Base-by-base conservation (phyloP, 2,113 vertebrate species). In the Syngnathus scovelli region DNA sequence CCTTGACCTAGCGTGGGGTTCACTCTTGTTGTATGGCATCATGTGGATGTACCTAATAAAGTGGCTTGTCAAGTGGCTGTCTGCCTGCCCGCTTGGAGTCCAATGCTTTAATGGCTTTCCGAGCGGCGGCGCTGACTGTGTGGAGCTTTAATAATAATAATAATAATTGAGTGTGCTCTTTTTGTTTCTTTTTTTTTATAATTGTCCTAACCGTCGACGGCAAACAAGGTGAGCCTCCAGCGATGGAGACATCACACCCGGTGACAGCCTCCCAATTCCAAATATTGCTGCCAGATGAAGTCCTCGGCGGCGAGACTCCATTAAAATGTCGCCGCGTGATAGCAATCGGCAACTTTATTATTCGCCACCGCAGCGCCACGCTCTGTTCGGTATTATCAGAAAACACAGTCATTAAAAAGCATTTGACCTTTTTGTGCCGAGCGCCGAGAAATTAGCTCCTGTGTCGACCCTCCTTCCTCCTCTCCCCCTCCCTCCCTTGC, bases 321-420 rank as follows among this genome's bases (percentile, higher is more conserved):
- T 90, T 91, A 89, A 88, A 88, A 78, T 67, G 77, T 85, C 65
- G 70, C 79, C 67, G 80, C 72, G 78, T 85, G 89, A 92, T 91
- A 92, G 81, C 84, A 89, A 91, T 92, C 90, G 87, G 85, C 79
- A 89, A 89, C 89, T 92, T 92, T 90, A 91, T 90, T 90, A 90
- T 85, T 89, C 69, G 12, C 9, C 70, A 77, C 72, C 60, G 44
- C 74, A 33, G 72, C 21, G 54, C 77, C 59, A 38, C 71, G 66
- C 83, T 86, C 82, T 76, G 78, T 81, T 83, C 74, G 66, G 79
- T 81, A 87, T 89, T 92, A 91, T 92, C 90, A 87, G 86, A 86
- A 90, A 91, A 92, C 88, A 88, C 85, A 88, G 88, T 90, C 88
- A 92, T 91, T 91, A 92, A 91, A 91, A 92, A 90, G 87, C 88